A percentile compares a stretch with the other conserved stretches of the same genome.
These are phyloP conservation scores for Crotalus viridis DNA, from an alignment of 2,113 vertebrate genomes.

Conservation along the genomic window DNA sequence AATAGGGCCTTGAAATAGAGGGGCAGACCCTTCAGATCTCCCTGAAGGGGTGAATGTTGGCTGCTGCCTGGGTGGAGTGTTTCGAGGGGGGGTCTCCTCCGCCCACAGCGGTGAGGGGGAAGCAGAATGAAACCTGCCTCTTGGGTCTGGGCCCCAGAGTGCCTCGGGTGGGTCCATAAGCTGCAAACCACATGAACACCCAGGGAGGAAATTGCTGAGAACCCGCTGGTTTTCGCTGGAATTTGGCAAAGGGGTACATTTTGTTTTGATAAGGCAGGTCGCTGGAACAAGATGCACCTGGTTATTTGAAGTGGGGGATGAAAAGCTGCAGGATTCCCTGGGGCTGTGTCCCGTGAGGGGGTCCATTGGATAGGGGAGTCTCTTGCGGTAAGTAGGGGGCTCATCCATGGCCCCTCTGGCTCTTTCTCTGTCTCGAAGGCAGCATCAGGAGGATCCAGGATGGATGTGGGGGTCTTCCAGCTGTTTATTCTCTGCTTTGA, in stretches of 20 bases:
- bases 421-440: not conserved
- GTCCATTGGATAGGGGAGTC: not conserved
- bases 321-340: not conserved
- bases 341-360: not conserved
- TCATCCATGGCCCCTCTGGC: not conserved
- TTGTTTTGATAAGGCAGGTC: not conserved
- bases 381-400: not conserved
- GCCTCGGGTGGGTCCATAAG: not conserved
- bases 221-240: not conserved
- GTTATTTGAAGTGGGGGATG: not conserved
- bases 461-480: no score
- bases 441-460: not conserved
- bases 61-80: not conserved
- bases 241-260: not conserved
- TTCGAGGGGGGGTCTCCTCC: not conserved
- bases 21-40: not conserved
- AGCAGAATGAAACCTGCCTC: not conserved
- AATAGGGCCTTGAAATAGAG: not conserved
- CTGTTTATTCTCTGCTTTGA: not conserved
- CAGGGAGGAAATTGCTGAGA: not conserved
- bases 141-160: not conserved
- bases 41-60: not conserved
- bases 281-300: not conserved
- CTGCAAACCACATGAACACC: not conserved
- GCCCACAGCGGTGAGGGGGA: not conserved